Percentiles rank a stretch among this genome's conserved stretches.
phyloP scores from a whole-genome alignment of 2,797 vertebrate genomes.

The Acanthurus tractus region DNA sequence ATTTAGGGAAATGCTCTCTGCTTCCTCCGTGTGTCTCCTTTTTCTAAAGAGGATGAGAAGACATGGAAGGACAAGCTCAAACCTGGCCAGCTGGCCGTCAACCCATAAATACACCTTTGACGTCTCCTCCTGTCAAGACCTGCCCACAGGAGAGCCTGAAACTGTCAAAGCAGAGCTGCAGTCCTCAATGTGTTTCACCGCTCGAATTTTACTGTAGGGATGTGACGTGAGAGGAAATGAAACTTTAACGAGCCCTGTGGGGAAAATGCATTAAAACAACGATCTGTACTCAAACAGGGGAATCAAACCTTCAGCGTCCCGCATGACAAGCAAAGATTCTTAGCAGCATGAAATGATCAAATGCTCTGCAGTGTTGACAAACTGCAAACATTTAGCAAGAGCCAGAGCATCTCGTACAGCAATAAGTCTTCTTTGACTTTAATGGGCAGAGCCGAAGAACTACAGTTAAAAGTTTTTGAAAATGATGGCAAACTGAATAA shows the following conservation, averaged over 20 bases:
- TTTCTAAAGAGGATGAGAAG: constrained; percentile 55
- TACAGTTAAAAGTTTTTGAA: neutral
- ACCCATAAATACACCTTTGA: constrained; percentile 69
- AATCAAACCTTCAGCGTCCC: constrained; percentile 25
- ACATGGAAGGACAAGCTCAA: constrained; percentile 68
- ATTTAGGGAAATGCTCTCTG: constrained; percentile 49
- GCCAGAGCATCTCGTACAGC: neutral
- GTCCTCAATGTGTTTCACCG: constrained; percentile 41
- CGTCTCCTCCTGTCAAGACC: constrained; percentile 55
- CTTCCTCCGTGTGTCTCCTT: constrained; percentile 46
- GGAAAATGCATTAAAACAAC: constrained; percentile 24
- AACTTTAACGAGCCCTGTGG: constrained; percentile 38
- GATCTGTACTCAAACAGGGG: constrained; percentile 12
- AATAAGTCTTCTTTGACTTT: neutral
- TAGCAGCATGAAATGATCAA: constrained; percentile 18
- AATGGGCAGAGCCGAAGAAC: neutral
- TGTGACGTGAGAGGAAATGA: constrained; percentile 12
- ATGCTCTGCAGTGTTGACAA: constrained; percentile 18
- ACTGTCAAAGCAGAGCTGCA: constrained; percentile 49
- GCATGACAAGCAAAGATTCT: neutral
- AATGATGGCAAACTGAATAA: neutral
- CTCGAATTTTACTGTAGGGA: constrained; percentile 19
- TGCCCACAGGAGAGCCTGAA: constrained; percentile 49
- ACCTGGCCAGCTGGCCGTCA: constrained; percentile 73
- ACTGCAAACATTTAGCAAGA: constrained; percentile 16